A percentile compares a stretch with the other conserved stretches of the same genome.
Evolutionary conservation across 35 echinoderm and acorn worm genomes (phyloP).

Genomic region (Antedon bifida): DNA sequence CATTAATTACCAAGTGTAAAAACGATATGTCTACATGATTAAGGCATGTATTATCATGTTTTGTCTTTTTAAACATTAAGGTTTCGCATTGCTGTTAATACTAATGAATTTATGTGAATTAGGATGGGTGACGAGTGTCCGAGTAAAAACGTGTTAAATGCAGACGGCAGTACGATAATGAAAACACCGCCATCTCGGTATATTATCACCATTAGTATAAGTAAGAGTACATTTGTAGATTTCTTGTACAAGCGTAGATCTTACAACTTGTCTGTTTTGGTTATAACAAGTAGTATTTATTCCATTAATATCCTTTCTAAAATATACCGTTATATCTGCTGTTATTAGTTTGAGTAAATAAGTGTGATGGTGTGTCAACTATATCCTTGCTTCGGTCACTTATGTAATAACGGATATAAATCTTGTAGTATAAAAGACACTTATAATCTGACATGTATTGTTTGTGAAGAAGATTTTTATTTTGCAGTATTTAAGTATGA

Average conservation of each 20-base stretch:
- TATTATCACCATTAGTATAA: too few species aligned
- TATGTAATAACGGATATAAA: too few species aligned
- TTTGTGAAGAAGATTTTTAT: too few species aligned
- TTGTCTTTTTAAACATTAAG: neutral
- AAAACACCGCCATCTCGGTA: neutral
- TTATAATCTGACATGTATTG: too few species aligned
- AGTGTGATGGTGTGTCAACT: neutral
- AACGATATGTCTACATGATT: too few species aligned
- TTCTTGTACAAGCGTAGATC: neutral
- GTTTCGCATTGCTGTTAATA: neutral
- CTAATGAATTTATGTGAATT: neutral
- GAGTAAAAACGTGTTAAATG: neutral
- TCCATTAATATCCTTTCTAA: neutral
- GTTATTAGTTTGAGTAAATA: neutral
- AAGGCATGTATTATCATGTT: neutral
- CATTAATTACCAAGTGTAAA: too few species aligned
- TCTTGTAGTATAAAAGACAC: too few species aligned
- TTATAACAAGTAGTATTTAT: neutral
- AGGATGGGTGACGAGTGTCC: neutral
- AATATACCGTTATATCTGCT: neutral
- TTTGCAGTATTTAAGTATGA: too few species aligned
- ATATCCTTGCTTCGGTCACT: too few species aligned
- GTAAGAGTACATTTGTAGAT: neutral
- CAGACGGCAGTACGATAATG: neutral
- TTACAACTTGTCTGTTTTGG: neutral